Evolutionary conservation across 2,888 invertebrate genomes (phyloP).

Genomic region (Parnassius smintheus): DNA sequence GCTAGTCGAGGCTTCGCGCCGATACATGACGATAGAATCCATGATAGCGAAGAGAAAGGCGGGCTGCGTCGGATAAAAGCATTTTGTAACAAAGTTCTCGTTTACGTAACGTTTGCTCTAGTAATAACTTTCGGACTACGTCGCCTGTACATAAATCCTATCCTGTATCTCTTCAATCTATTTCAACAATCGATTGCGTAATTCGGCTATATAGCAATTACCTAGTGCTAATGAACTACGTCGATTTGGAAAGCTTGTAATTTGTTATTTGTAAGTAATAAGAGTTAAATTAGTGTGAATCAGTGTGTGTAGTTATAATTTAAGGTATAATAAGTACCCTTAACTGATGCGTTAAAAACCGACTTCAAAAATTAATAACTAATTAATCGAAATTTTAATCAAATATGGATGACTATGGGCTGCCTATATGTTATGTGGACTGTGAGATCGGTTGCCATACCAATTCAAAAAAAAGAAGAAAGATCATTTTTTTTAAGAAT

Average conservation of each 20-base stretch:
- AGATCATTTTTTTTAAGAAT: too few relatives aligned
- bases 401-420: too few relatives aligned
- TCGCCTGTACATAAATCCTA: not conserved
- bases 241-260: constrained; percentile 9
- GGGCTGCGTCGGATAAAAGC: constrained; percentile 37
- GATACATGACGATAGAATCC: constrained; percentile 28
- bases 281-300: not conserved
- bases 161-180: constrained; percentile 9
- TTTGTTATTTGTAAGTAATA: constrained; percentile 1
- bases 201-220: constrained; percentile 5
- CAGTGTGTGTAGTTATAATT: not conserved
- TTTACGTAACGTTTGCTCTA: constrained; percentile 47
- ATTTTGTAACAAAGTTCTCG: constrained; percentile 49
- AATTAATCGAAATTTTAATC: too few relatives aligned
- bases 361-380: too few relatives aligned
- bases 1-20: not conserved
- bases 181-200: constrained; percentile 13
- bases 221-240: not conserved
- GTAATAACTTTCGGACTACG: constrained; percentile 38
- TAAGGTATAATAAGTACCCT: not conserved
- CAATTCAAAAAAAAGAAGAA: too few relatives aligned
- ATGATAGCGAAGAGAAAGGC: constrained; percentile 49
- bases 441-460: too few relatives aligned
- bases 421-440: too few relatives aligned
- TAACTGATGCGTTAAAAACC: too few relatives aligned